Percentiles rank a stretch among this genome's conserved stretches.
Evolutionary conservation across 2,888 invertebrate species (phyloP).

Genomic region (Thalpophila matura): DNA sequence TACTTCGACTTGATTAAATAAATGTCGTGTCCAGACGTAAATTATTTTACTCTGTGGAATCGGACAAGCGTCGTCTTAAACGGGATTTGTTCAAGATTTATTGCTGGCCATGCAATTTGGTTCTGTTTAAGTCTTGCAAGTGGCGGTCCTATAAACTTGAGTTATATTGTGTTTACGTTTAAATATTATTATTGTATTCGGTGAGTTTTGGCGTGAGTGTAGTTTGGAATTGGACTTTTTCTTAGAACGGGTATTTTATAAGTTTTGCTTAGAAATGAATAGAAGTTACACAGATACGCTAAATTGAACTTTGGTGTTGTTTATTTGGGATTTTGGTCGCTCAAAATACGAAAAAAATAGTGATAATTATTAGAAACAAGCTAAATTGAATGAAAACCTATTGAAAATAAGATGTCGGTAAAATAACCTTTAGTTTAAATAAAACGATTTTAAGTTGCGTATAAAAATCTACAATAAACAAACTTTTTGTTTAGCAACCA

Average conservation of each 20-base stretch:
- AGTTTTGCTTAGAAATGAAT: too few relatives aligned
- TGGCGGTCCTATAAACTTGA: slow-evolving; percentile 16
- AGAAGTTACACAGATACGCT: too few relatives aligned
- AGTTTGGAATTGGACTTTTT: background rate
- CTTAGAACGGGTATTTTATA: too few relatives aligned
- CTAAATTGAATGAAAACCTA: too few relatives aligned
- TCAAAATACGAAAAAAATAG: too few relatives aligned
- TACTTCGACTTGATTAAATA: slow-evolving; percentile 45
- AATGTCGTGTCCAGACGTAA: slow-evolving; percentile 55
- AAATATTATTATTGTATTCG: background rate
- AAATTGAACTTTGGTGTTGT: too few relatives aligned
- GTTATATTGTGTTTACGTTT: slow-evolving; percentile 8
- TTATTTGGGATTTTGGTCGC: background rate
- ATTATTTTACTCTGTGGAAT: slow-evolving; percentile 67
- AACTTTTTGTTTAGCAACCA: too few relatives aligned
- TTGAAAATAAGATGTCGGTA: too few relatives aligned
- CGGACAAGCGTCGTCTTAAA: slow-evolving; percentile 65
- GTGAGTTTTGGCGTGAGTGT: background rate
- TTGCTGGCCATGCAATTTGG: slow-evolving; percentile 61
- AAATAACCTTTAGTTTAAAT: too few relatives aligned
- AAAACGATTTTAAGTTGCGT: background rate
- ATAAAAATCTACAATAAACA: background rate
- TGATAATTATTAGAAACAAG: too few relatives aligned
- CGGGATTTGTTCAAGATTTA: slow-evolving; percentile 70
- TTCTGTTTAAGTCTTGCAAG: slow-evolving; percentile 53